phyloP scores from a whole-genome alignment of 2,797 vertebrate genomes.

The Hemitrygon akajei region DNA sequence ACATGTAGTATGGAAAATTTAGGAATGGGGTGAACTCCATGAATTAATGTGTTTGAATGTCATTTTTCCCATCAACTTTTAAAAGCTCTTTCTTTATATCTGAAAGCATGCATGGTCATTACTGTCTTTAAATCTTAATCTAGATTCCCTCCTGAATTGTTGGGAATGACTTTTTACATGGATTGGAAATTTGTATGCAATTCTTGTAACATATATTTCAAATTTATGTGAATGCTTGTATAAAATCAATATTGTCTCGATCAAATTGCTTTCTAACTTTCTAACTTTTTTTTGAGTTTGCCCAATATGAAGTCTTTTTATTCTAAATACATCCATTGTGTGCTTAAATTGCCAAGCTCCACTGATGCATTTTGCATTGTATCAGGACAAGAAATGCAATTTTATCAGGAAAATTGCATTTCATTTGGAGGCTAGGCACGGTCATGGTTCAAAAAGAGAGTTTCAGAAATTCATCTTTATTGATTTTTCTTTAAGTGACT shows the following conservation, averaged over 20 bases:
- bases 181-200: background rate
- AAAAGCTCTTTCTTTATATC: background rate
- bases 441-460: background rate
- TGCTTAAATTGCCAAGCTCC: background rate
- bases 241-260: too few species aligned
- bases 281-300: background rate
- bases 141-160: background rate
- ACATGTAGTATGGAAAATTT: too few species aligned
- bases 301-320: background rate
- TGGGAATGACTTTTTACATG: background rate
- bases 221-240: too few species aligned
- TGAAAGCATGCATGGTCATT: background rate
- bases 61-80: background rate
- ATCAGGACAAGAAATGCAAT: background rate
- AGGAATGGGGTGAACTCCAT: too few species aligned
- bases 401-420: background rate
- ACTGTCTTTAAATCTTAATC: background rate
- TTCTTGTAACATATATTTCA: too few species aligned
- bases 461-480: background rate
- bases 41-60: background rate
- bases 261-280: background rate
- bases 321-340: background rate
- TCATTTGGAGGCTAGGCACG: background rate
- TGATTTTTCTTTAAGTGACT: background rate
- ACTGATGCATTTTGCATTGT: slow-evolving; percentile 3